phyloP scores from a whole-genome alignment of 1,140 invertebrate genomes.

The Belonocnema kinseyi region DNA sequence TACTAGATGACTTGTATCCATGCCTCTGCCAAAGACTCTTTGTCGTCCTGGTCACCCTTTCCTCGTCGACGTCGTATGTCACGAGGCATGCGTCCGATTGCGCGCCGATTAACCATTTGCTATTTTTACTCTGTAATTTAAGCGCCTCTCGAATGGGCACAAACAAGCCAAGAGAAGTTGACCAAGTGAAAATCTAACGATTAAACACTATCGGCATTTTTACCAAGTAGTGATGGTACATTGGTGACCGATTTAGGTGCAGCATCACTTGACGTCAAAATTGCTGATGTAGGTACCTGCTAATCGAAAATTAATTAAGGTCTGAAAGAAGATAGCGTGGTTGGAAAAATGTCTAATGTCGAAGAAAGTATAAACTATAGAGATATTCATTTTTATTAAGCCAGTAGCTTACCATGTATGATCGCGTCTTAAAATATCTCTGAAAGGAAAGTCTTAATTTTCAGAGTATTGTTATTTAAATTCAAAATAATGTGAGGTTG shows the following conservation, averaged over 20 bases:
- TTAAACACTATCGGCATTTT: conserved; percentile 17
- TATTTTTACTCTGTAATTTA: background rate
- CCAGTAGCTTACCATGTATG: too few species aligned
- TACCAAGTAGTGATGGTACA: background rate
- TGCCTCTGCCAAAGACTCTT: conserved; percentile 4
- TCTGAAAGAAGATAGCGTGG: too few species aligned
- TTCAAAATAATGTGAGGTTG: too few species aligned
- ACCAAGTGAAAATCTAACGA: conserved; percentile 21
- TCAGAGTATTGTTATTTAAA: too few species aligned
- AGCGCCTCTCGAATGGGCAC: conserved; percentile 24
- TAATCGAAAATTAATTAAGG: too few species aligned
- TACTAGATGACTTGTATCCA: background rate
- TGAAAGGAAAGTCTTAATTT: too few species aligned
- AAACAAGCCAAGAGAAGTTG: conserved; percentile 17
- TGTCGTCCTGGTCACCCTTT: background rate
- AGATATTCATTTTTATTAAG: too few species aligned
- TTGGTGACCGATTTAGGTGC: conserved; percentile 16
- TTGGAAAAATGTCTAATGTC: too few species aligned
- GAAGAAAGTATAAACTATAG: too few species aligned
- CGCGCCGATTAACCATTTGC: background rate
- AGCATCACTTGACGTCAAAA: background rate
- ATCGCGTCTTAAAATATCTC: too few species aligned
- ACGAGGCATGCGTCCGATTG: background rate
- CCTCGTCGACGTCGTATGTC: background rate
- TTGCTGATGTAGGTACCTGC: too few species aligned